Evolutionary conservation across 2,113 vertebrate species (phyloP).

Genomic region (Pampusana beccarii): DNA sequence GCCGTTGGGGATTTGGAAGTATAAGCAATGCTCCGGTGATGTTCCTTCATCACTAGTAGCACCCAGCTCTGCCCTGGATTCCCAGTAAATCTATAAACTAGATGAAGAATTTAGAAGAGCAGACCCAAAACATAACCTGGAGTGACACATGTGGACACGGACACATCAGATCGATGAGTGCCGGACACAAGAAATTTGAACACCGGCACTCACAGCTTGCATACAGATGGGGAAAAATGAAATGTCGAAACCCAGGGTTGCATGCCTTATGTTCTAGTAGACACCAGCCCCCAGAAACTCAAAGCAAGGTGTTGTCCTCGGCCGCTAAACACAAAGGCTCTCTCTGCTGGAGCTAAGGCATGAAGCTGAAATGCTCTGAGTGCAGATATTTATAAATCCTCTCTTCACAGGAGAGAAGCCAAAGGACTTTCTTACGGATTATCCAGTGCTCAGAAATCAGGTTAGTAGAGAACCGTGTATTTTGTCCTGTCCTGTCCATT

Average conservation of each 20-base stretch:
- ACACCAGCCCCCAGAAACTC: not conserved
- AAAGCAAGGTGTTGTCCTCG: not conserved
- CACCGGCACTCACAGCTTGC: not conserved
- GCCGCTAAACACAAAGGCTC: not conserved
- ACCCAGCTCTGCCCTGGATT: not conserved
- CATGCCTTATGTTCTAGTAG: not conserved
- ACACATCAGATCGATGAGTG: not conserved
- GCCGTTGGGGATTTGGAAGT: not conserved
- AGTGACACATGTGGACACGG: fast-evolving
- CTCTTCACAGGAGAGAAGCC: slow-evolving; percentile 77
- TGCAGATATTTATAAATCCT: slow-evolving; percentile 22
- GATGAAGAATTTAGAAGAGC: not conserved
- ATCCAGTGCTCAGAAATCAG: slow-evolving; percentile 77
- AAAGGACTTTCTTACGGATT: slow-evolving; percentile 79
- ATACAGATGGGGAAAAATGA: not conserved
- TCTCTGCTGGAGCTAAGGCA: not conserved
- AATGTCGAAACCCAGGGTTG: not conserved
- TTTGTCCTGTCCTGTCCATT: not conserved
- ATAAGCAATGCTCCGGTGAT: not conserved
- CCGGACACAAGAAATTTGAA: not conserved
- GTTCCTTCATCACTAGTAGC: not conserved
- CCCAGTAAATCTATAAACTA: not conserved
- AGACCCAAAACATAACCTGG: not conserved
- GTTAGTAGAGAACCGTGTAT: slow-evolving; percentile 66
- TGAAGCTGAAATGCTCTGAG: not conserved